Evolutionary conservation across 1,140 invertebrate species (phyloP).

Genomic region (Brachionus asplanchnoidis): DNA sequence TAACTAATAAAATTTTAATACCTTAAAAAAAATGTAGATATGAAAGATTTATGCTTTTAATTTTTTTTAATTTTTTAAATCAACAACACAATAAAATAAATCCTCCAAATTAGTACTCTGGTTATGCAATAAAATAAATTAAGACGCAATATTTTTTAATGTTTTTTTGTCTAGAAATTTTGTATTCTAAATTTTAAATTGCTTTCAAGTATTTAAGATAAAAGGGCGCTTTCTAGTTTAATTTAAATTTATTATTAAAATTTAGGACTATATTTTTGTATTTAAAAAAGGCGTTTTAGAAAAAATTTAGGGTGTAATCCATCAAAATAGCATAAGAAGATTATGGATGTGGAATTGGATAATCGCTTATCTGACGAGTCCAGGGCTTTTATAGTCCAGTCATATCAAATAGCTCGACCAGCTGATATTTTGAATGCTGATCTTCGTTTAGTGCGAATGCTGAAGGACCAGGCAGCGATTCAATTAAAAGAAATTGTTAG

Average conservation of each 20-base stretch:
- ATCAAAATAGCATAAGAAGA: not conserved
- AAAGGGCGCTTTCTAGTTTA: not conserved
- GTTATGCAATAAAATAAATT: not conserved
- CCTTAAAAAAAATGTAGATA: not conserved
- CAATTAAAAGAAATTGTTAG: not conserved
- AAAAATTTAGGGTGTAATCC: not conserved
- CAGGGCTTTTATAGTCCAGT: not conserved
- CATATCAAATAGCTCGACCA: slow-evolving; percentile 14
- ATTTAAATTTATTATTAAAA: slow-evolving; percentile 17
- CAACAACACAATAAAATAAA: not conserved
- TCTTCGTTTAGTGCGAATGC: not conserved
- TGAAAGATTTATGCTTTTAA: not conserved
- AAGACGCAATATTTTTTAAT: not conserved
- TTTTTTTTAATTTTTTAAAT: not conserved
- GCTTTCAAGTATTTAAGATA: not conserved
- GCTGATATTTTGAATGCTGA: slow-evolving; percentile 7
- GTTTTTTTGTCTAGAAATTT: not conserved
- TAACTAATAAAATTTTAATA: too few relatives aligned
- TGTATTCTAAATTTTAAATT: not conserved
- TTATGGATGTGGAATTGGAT: not conserved
- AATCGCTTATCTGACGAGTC: not conserved
- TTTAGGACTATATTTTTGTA: not conserved
- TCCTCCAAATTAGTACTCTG: not conserved
- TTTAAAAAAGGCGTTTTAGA: not conserved
- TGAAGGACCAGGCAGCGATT: not conserved